A percentile compares a stretch with the other conserved stretches of the same genome.
Conservation (phyloP, 2,113 vertebrate species). For the Myocastor coypus region DNA sequence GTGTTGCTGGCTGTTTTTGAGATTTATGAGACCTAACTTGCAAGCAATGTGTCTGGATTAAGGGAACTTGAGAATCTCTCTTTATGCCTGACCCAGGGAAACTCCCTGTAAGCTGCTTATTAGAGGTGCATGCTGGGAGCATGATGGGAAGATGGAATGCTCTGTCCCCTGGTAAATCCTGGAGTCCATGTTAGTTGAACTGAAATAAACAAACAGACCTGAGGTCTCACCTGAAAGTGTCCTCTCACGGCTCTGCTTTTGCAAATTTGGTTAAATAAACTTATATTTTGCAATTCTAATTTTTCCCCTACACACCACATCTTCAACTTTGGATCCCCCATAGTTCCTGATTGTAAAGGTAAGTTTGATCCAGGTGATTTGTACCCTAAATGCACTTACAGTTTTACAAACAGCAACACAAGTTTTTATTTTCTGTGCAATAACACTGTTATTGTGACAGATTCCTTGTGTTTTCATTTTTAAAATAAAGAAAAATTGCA, state of each 20-base stretch:
- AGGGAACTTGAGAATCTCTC: slow-evolving; percentile 64
- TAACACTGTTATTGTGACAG: not conserved
- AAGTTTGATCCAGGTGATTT: slow-evolving; percentile 4
- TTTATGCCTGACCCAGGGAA: slow-evolving; percentile 74
- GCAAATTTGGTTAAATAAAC: slow-evolving; percentile 51
- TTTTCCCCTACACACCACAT: not conserved
- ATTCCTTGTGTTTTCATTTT: slow-evolving; percentile 9
- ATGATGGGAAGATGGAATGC: slow-evolving; percentile 23
- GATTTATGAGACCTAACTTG: slow-evolving; percentile 74
- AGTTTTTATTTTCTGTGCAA: not conserved
- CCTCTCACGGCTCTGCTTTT: not conserved
- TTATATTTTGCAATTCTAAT: not conserved
- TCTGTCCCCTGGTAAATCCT: not conserved
- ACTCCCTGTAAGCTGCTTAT: slow-evolving; percentile 78
- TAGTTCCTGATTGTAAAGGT: not conserved
- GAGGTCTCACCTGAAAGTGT: not conserved
- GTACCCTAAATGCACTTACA: not conserved
- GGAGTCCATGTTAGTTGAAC: slow-evolving; percentile 18
- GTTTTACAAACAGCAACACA: not conserved
- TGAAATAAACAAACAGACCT: not conserved
- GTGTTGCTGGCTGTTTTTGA: slow-evolving; percentile 63
- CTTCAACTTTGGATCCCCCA: slow-evolving; percentile 7
- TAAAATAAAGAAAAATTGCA: not conserved
- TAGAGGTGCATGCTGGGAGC: slow-evolving; percentile 41
- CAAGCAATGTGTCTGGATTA: slow-evolving; percentile 67